phyloP scores from a whole-genome alignment of 1,140 invertebrate species.

The Rhyacophila brunnea region DNA sequence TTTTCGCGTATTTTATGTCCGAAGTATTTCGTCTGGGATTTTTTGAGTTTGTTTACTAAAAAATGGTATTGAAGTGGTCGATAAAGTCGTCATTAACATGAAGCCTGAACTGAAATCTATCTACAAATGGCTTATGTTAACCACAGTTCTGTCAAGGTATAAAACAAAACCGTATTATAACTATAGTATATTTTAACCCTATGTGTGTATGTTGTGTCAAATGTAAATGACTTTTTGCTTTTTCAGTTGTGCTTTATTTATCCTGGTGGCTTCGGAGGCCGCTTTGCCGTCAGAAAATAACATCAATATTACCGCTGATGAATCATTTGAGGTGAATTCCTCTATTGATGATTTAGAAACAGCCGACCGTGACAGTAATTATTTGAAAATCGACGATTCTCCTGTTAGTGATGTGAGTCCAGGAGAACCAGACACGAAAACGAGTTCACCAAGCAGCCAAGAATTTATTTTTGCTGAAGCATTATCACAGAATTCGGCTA shows the following conservation, averaged over 20 bases:
- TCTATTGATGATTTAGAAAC: slow-evolving; percentile 1
- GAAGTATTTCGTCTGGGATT: slow-evolving; percentile 7
- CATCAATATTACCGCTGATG: not conserved
- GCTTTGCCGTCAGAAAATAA: not conserved
- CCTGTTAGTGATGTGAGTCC: slow-evolving; percentile 6
- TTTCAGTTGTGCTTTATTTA: slow-evolving; percentile 44
- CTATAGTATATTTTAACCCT: not conserved
- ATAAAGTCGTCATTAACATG: slow-evolving; percentile 50
- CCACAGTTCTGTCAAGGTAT: slow-evolving; percentile 57
- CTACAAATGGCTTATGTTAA: slow-evolving; percentile 59
- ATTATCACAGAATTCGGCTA: slow-evolving; percentile 54
- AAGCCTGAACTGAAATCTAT: slow-evolving; percentile 55
- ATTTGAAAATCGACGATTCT: not conserved
- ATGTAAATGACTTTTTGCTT: slow-evolving; percentile 13
- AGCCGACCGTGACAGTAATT: no score
- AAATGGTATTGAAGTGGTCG: slow-evolving; percentile 19
- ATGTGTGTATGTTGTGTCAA: no score
- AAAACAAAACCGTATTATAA: not conserved
- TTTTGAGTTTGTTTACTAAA: slow-evolving; percentile 19
- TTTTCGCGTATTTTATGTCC: slow-evolving; percentile 3
- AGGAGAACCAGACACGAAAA: not conserved
- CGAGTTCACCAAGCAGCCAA: slow-evolving; percentile 27
- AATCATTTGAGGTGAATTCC: slow-evolving; percentile 5
- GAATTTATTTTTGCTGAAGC: slow-evolving; percentile 52
- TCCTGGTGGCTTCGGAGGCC: slow-evolving; percentile 41